Base-by-base conservation (phyloP, 2,797 vertebrate species). In the Peromyscus eremicus region DNA sequence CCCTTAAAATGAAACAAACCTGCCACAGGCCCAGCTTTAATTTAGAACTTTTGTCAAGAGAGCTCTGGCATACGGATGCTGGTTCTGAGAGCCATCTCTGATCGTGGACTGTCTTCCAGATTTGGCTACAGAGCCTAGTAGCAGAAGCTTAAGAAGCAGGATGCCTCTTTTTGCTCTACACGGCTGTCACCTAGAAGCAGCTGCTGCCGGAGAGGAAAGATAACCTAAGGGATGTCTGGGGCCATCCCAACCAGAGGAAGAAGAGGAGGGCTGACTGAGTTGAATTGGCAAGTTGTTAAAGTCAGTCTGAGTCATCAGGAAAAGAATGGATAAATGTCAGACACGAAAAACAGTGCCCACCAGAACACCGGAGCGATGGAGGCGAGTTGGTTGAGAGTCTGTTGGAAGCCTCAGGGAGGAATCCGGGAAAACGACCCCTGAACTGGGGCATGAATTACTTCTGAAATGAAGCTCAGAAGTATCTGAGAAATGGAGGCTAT, bases 241-340 rank as follows among this genome's bases (percentile, higher is more conserved):
- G 81, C 46, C 6, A 0, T n/a, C 34, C 60, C 84, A 95, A 70
- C 87, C 43, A 89, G 64, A 96, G 89, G 91, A 94, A 97, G 89
- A 77, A 88, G 46, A 68, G 43, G 87, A 37, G 55, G 6, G 9
- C 70, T 23, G 11, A 17, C 19, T n/a, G 55, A 60, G 7, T 29
- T 89, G 34, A 27, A 62, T 82, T 80, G 68, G 68, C 8, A 37
- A 40, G 3, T 16, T 40, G 3, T 60, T 91, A 73, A 75, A 95
- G 66, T 21, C 9, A 40, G 34, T 27, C 4, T 84, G 79, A 89
- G 84, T 93, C 94, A 91, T 90, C 77, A 75, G 27, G 37, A 27
- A 49, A 64, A 91, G 43, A 84, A 62, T 1, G 19, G 40, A 13
- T 10, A n/a, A 89, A 14, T 21, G 19, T 81, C 79, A 88, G 40